These are phyloP conservation scores for Carposina sasakii DNA, from an alignment of 1,140 invertebrate species.

Conservation along the genomic window DNA sequence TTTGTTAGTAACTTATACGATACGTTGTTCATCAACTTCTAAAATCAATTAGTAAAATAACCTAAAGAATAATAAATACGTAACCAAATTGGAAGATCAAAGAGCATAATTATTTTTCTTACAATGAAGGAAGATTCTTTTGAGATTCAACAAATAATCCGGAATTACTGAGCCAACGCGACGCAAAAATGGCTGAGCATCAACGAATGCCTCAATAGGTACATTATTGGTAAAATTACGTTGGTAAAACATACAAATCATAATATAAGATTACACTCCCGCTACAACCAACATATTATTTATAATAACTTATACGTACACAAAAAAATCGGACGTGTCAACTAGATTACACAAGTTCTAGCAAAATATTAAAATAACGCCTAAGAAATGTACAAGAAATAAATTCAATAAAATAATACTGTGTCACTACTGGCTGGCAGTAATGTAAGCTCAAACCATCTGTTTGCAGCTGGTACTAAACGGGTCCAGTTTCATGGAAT, in stretches of 20 bases:
- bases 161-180: too few relatives aligned
- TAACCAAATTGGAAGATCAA: slow-evolving; percentile 55
- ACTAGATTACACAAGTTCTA: slow-evolving; percentile 47
- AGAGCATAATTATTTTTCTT: slow-evolving; percentile 20
- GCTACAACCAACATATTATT: too few relatives aligned
- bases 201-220: too few relatives aligned
- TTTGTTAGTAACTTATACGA: slow-evolving; percentile 64
- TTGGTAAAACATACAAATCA: too few relatives aligned
- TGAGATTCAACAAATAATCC: too few relatives aligned
- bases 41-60: slow-evolving; percentile 47
- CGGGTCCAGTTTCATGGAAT: too few relatives aligned
- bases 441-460: slow-evolving; percentile 53
- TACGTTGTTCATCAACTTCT: slow-evolving; percentile 59
- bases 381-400: slow-evolving; percentile 62
- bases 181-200: too few relatives aligned
- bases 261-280: too few relatives aligned
- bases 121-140: too few relatives aligned
- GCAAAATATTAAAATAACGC: slow-evolving; percentile 46
- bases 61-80: slow-evolving; percentile 60
- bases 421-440: slow-evolving; percentile 62
- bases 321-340: slow-evolving; percentile 32
- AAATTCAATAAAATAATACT: slow-evolving; percentile 69
- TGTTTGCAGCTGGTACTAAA: too few relatives aligned
- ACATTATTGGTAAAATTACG: too few relatives aligned
- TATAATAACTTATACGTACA: too few relatives aligned